These are phyloP conservation scores for Drepanosiphum platanoidis DNA, from an alignment of 2,888 invertebrate genomes.

Conservation along the genomic window DNA sequence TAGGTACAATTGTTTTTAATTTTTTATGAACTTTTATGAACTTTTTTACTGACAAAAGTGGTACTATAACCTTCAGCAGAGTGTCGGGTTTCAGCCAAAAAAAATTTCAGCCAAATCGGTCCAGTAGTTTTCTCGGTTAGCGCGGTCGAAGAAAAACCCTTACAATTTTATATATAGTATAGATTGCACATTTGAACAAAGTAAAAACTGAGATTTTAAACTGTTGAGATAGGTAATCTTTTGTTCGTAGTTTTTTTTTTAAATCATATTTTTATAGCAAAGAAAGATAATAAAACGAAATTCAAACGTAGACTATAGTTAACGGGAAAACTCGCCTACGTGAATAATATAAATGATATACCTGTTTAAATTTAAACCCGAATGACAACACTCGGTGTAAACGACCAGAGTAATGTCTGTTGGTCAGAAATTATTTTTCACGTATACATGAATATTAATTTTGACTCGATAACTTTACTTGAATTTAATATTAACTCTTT, in stretches of 20 bases:
- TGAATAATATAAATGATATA: background rate
- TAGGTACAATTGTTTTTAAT: too few relatives aligned
- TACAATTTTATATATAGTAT: too few relatives aligned
- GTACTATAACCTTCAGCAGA: too few relatives aligned
- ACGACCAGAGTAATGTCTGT: background rate
- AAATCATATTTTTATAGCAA: conserved; percentile 11
- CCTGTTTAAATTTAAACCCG: conserved; percentile 26
- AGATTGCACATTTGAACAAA: conserved; percentile 9
- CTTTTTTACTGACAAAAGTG: too few relatives aligned
- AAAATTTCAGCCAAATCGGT: too few relatives aligned
- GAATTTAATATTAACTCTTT: background rate
- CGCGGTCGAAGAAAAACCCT: too few relatives aligned
- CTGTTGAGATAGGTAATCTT: background rate
- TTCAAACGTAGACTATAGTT: background rate
- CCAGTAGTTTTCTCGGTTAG: too few relatives aligned
- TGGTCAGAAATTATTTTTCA: conserved; percentile 9
- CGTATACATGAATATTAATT: too few relatives aligned
- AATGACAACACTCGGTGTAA: background rate
- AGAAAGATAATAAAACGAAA: conserved; percentile 3
- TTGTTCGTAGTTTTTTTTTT: conserved; percentile 6
- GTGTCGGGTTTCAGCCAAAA: too few relatives aligned
- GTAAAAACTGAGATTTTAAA: conserved; percentile 9
- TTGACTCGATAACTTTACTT: background rate
- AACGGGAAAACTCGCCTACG: background rate
- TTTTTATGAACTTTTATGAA: too few relatives aligned